Evolutionary conservation across 2,113 vertebrate species (phyloP), one percentile per base, ranked within the genome.

Genomic region (Scomber japonicus): DNA sequence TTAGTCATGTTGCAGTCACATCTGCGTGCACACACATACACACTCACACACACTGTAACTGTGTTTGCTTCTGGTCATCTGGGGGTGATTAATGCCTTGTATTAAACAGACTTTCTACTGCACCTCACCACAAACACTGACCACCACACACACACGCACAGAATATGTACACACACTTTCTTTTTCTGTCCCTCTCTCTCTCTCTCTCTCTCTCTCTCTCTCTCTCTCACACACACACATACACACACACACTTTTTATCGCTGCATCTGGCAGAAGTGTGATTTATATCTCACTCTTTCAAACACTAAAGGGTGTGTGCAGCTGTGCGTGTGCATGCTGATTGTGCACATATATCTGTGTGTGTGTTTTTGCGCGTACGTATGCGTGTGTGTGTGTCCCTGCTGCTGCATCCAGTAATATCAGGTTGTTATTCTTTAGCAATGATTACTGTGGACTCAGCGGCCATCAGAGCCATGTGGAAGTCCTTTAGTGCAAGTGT

Each of bases 91-190:
- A 92, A 93, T 91, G 85, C 83, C 14, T 91, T 50, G 60, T 90
- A 86, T 90, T 91, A 86, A 92, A 91, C 91, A 84, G 87, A 90
- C 90, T 90, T 85, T 91, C 85, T 91, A 85, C 88, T 83, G 87
- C 65, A 8, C 63, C 83, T 87, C 82, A 83, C 90, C 70, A 21
- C 89, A 88, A 87, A 83, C 75, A 85, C 85, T 89, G 84, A 92
- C 90, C 88, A 80, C 85, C 85, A 67, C 84, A 55, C 84, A 74
- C 78, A 71, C 73, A 56, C 75, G 60, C 57, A 55, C 57, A 55
- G 16, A 30, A 21, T 53, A 62, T 51, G 14, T 45, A 35, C 62
- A 61, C 76, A 73, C 75, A 64, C 60, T 44, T 11, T 12, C 55
- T 27, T 13, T 12, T 44, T 53, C 51, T 59, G 48, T 19, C 55